Evolutionary conservation across 2,888 invertebrate species (phyloP).

Genomic region (Smittia aterrima): DNA sequence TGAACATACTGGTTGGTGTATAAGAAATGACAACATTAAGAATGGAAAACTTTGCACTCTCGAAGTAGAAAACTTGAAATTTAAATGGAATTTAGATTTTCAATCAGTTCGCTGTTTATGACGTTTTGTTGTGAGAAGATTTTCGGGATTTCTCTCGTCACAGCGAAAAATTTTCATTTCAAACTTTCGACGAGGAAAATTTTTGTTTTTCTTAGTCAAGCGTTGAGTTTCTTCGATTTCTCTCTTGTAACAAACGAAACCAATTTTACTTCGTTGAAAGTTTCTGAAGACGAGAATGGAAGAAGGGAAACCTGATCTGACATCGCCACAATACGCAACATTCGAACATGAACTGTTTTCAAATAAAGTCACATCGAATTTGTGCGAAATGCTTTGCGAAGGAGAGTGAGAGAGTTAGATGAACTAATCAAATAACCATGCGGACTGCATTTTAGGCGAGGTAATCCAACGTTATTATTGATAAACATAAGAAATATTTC

Average conservation of each 20-base stretch:
- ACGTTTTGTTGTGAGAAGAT: background rate
- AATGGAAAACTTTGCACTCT: background rate
- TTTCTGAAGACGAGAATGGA: too few relatives aligned
- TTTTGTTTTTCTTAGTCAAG: background rate
- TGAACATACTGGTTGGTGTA: too few relatives aligned
- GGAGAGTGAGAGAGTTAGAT: background rate
- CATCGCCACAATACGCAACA: too few relatives aligned
- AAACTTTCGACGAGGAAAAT: background rate
- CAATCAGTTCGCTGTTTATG: conserved; percentile 22
- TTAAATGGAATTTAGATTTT: background rate
- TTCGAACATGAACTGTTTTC: too few relatives aligned
- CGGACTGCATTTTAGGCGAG: background rate
- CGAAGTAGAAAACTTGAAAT: too few relatives aligned
- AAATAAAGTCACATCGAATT: too few relatives aligned
- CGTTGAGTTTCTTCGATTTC: background rate
- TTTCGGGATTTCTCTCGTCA: background rate
- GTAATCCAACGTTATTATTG: background rate
- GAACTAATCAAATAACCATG: background rate
- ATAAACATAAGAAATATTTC: too few relatives aligned
- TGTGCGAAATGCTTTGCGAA: background rate
- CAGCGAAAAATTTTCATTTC: background rate
- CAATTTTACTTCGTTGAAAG: too few relatives aligned
- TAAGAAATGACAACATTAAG: background rate
- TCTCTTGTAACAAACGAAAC: too few relatives aligned
- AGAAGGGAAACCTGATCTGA: too few relatives aligned